Evolutionary conservation across 2,113 vertebrate species (phyloP), one percentile per base, ranked within the genome.

Genomic region (Phalacrocorax pelagicus): DNA sequence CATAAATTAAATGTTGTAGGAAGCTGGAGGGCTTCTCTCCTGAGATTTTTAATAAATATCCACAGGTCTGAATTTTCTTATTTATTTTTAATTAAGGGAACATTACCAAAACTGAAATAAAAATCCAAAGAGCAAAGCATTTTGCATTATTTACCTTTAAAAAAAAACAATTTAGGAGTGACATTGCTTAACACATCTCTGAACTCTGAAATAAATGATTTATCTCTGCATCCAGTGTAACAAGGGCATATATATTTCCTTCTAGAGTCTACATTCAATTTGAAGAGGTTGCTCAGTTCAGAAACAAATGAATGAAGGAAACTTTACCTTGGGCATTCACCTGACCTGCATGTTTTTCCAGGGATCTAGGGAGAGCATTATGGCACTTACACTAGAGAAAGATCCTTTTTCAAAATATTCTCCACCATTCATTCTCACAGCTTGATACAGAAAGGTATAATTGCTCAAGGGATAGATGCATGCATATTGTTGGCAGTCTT

Each of bases 41-140:
- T 78, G 72, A 83, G 26, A 67, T 86, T 90, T 91, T 94, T 55
- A 80, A 86, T 77, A 88, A 94, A 93, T 83, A 92, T 86, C 55
- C 0, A 1, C 18, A 78, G 63, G 46, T 78, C 52, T 67, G 52
- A 86, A 86, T 86, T 94, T 93, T 75, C 23, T 85, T 51, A 65
- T 78, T 89, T 90, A 75, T 92, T 93, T 95, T 86, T 74, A 74
- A 81, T 95, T 86, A 92, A 86, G 30, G 15, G 3, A 92, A 36
- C 24, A 47, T 81, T 83, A 83, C 2, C 8, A 73, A 93, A 94
- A 90, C 4, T 36, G 12, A 91, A 87, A 16, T 72, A 82, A 92
- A 88, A 77, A n/a, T 49, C 14, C 4, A 58, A 88, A 80, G 54
- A 77, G 14, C 44, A 91, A 81, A 61, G 2, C 0, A 36, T 61